Evolutionary conservation across 1,140 invertebrate species (phyloP), one percentile per base, ranked within the genome.

Genomic region (Marisa cornuarietis): DNA sequence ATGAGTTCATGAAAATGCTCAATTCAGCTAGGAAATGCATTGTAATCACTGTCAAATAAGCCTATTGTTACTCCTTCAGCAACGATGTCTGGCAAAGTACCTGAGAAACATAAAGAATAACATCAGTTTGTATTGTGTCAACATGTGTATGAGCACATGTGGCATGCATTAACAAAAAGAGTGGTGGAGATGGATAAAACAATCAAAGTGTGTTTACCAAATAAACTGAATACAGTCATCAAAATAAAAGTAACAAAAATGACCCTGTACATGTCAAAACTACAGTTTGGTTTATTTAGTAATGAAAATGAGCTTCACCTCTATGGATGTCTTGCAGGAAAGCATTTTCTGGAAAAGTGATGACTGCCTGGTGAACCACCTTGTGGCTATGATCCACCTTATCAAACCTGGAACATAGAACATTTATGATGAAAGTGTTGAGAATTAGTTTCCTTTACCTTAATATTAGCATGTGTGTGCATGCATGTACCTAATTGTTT

Each of bases 31-130:
- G 76, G 76, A 77, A 77, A 77, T n/a, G 76, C 76, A 8, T 26
- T 77, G 63, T 77, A 69, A 65, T 77, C 76, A 54, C 49, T 77
- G 76, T 77, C 76, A 54, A 84, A 86, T 1, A 86, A 78, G 1
- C 83, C 85, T 13, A 81, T 77, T 62, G 77, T 80, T 18, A 86
- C 85, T 18, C 85, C 85, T 66, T 83, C 78, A 11, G 79, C 75
- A 69, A 86, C 79, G 26, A 83, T 86, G 75, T 86, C 85, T 61
- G 85, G 85, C 22, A 86, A 69, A 6, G 78, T 81, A 78, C 82
- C 85, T 86, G 76, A 58, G 81, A 82, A 74, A 62, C 26, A 71
- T 63, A 26, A 71, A 49, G 42, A 74, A 14, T 31, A 5, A 63
- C 7, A n/a, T 24, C 65, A 68, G 26, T 24, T 20, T 68, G 22